Conservation (phyloP, 2,113 vertebrate species). For the Boleophthalmus pectinirostris region DNA sequence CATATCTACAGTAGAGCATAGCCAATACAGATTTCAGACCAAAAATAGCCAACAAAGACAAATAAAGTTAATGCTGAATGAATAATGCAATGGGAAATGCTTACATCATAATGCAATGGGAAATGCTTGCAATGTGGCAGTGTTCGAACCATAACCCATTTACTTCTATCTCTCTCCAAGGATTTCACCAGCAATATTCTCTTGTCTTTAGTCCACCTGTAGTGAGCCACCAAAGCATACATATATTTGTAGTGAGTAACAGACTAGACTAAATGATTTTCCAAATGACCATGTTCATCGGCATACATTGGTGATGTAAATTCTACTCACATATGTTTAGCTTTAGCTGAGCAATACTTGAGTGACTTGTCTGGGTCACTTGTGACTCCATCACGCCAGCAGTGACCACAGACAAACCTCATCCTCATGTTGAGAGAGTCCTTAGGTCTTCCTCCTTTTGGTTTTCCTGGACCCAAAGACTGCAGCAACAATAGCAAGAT, state of each 20-base stretch:
- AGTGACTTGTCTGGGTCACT: constrained; percentile 88
- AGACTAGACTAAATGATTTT: not conserved
- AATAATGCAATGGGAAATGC: not conserved
- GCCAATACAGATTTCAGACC: not conserved
- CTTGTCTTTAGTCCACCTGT: constrained; percentile 92
- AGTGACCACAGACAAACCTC: constrained; percentile 92
- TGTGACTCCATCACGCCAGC: constrained; percentile 85
- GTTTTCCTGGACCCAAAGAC: constrained; percentile 21
- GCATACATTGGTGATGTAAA: not conserved
- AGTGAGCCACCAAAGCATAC: not conserved
- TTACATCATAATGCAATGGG: constrained; percentile 90
- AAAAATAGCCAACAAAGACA: not conserved
- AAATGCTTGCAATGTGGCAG: constrained; percentile 87
- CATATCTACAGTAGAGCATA: constrained; percentile 81
- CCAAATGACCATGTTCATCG: not conserved
- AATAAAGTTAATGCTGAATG: not conserved
- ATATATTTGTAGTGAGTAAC: not conserved
- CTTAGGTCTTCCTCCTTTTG: constrained; percentile 27
- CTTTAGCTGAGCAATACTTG: constrained; percentile 91
- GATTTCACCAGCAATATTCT: constrained; percentile 89
- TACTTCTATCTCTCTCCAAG: constrained; percentile 85
- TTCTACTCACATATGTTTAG: constrained; percentile 83
- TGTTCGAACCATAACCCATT: constrained; percentile 91
- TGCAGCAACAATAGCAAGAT: not conserved
- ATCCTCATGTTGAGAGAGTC: constrained; percentile 78